Evolutionary conservation across 2,113 vertebrate genomes (phyloP), one percentile per base, ranked within the genome.

Genomic region (Eurystomus gularis): DNA sequence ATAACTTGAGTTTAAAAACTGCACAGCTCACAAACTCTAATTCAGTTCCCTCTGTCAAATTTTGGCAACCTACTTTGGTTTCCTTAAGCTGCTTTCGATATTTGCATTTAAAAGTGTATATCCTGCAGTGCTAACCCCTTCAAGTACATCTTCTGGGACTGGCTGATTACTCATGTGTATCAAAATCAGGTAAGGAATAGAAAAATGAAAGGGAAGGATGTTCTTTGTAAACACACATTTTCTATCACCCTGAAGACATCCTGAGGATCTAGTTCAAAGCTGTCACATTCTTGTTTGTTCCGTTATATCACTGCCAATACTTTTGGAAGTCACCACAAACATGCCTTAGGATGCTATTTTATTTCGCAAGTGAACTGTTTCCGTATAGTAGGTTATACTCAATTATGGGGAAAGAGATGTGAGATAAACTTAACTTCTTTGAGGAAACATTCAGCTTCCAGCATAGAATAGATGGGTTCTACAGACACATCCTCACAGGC

Each of bases 91-190:
- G 52, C 80, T 93, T 96, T 93, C 0, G 5, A 61, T 93, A 95
- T 96, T 96, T 96, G 94, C 96, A 96, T 96, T 96, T 95, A 75
- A 96, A 96, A 96, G 92, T 46, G 72, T 72, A 88, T 82, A 90
- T 94, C 88, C 92, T 96, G 92, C 86, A 84, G 95, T 39, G 76
- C 76, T 81, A 95, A 62, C 48, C 51, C 75, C 72, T 95, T 95
- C 77, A 93, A 86, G 84, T 75, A 39, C 46, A 88, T 82, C 90
- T 90, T 94, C 68, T 88, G 90, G 76, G 88, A 91, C 33, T 94
- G 71, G 76, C 69, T 94, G 94, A 94, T 96, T 88, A 81, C 40
- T 92, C 86, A 69, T 92, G 61, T 72, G 72, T 93, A 87, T 75
- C 7, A 1, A 95, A 96, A 83, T 79, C 94, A 96, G 96, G 93